Evolutionary conservation across 2,797 vertebrate species (phyloP).

Genomic region (Hoplostethus atlanticus): DNA sequence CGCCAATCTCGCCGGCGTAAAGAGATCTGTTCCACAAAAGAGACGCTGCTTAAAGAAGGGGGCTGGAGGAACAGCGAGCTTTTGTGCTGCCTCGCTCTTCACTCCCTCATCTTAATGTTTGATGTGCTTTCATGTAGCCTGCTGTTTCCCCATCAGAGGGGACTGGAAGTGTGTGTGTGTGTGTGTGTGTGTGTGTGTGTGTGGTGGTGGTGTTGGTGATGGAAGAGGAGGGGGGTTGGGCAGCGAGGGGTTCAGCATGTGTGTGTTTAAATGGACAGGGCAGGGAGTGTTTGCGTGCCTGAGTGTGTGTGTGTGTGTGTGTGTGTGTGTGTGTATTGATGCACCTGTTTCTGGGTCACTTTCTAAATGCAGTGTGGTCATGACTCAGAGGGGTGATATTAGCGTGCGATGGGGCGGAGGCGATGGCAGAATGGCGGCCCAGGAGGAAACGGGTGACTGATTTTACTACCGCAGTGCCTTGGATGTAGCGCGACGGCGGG

Average conservation of each 20-base stretch:
- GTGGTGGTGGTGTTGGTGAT: background rate
- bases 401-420: slow-evolving; percentile 24
- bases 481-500: slow-evolving; percentile 42
- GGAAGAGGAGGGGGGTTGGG: background rate
- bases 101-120: slow-evolving; percentile 63
- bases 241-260: background rate
- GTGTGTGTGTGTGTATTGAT: slow-evolving; percentile 13
- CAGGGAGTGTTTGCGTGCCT: background rate
- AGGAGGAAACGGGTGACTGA: slow-evolving; percentile 63
- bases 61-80: slow-evolving; percentile 49
- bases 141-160: slow-evolving; percentile 54
- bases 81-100: slow-evolving; percentile 58
- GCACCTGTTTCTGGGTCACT: slow-evolving; percentile 64
- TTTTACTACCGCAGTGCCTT: slow-evolving; percentile 59
- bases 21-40: slow-evolving; percentile 65
- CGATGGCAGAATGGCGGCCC: slow-evolving; percentile 31
- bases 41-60: slow-evolving; percentile 54
- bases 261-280: slow-evolving; percentile 21
- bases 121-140: slow-evolving; percentile 70
- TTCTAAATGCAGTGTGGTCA: slow-evolving; percentile 43
- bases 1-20: slow-evolving; percentile 49
- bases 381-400: slow-evolving; percentile 59
- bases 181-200: slow-evolving; percentile 22
- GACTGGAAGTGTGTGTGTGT: background rate
- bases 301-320: background rate